Base-by-base conservation (phyloP, 2,888 invertebrate genomes). In the Agrypnus murinus region DNA sequence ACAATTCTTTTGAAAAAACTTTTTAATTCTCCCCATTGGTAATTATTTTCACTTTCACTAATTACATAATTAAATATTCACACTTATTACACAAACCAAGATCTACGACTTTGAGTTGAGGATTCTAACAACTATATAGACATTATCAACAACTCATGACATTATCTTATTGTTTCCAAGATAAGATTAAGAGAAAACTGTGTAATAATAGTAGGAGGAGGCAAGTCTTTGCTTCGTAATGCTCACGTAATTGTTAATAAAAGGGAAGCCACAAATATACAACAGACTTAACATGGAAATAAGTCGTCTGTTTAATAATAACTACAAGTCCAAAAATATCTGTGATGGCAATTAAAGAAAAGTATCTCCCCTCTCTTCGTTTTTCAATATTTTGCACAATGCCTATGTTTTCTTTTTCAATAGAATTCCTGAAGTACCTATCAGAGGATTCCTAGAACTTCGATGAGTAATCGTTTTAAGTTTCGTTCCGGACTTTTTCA, bases 21-120 rank as follows among this genome's bases (percentile, higher is more conserved):
- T 74, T 71, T 75, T 78, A 10, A 81, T 62, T 60, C 76, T 79
- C 45, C 79, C 78, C 81, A 81, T n/a, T n/a, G n/a, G n/a, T n/a
- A n/a, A n/a, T n/a, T n/a, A n/a, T 81, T 55, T 31, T 10, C 36
- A 31, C 25, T 48, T 10, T 12, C 40, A 40, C 40, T 40, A 25
- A n/a, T 25, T 25, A 3, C 25, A 25, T 25, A 25, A n/a, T n/a
- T n/a, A 50, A 14, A 50, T 15, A 8, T 50, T 50, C 19, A 12
- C 19, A 25, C 31, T 25, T 50, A 10, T 25, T 9, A 15, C 48
- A 12, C 12, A 2, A 48, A 48, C 48, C 2, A 17, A 1, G 9
- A 48, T 10, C 14, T 4, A n/a, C 10, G 9, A 14, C 5, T 2
- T 9, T 25, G 32, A 31, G n/a, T n/a, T n/a, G n/a, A n/a, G n/a